Evolutionary conservation across 2,888 invertebrate species (phyloP), one percentile per base, ranked within the genome.

Genomic region (Rhingia campestris): DNA sequence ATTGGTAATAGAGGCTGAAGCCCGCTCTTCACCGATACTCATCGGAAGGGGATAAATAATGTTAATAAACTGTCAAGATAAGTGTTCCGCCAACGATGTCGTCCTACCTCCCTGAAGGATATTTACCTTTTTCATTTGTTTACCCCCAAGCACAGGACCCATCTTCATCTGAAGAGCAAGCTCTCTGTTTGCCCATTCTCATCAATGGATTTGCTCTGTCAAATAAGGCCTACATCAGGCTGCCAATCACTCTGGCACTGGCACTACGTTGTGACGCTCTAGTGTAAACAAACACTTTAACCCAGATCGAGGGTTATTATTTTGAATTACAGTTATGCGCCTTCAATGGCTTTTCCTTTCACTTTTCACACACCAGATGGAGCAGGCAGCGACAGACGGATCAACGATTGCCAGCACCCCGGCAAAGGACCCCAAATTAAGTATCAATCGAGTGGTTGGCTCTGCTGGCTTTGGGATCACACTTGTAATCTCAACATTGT

Each of bases 11-110:
- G 37, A 53, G 73, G 80, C 63, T 72, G 54, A 61, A 49, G 51
- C 37, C 33, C 45, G 10, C 59, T 10, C 63, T 58, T 47, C 63
- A 47, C 45, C 70, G 84, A 74, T 75, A 80, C 79, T 70, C 84
- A 84, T 84, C 79, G 70, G 58, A 79, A 69, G 74, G 74, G 80
- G 84, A 84, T 84, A 80, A 74, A 80, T 79, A 84, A 79, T 84
- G 84, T 74, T 84, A 84, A 84, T 84, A 84, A 80, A 84, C 79
- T 80, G 74, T 64, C 58, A 75, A 75, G 84, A 69, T 75, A 56
- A 80, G 70, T 66, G 73, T 82, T 82, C 82, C 73, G 72, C 56
- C 47, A 72, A 63, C 66, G 22, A 22, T 54, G 72, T 53, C 49
- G 49, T 72, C 66, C 63, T 80, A 70, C 79, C 84, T 80, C 84